Conservation (phyloP, 2,113 vertebrate species). For the Pelusios castaneus region DNA sequence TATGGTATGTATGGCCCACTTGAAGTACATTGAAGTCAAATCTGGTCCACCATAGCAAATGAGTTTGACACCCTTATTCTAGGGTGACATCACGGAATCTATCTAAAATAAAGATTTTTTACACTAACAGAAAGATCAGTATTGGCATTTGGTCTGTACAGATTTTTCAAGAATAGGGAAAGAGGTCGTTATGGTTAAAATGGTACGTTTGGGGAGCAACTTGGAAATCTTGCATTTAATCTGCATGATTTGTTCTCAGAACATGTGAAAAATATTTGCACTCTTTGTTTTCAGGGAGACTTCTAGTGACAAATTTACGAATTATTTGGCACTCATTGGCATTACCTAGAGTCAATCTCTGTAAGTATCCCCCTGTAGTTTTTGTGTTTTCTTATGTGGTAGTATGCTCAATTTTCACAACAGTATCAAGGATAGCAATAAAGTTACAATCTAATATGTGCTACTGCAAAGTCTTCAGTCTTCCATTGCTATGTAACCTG, state of each 20-base stretch:
- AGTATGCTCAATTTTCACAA: not conserved
- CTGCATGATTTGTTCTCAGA: not conserved
- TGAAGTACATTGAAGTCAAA: no score
- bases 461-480: conserved; percentile 5
- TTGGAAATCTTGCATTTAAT: not conserved
- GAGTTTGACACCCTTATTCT: no score
- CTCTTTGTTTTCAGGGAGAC: conserved; percentile 77
- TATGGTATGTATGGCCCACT: no score
- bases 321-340: conserved; percentile 97
- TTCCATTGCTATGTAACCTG: not conserved
- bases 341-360: conserved; percentile 93
- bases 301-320: conserved; percentile 95
- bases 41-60: no score
- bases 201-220: not conserved
- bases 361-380: conserved; percentile 73
- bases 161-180: not conserved
- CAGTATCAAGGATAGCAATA: not conserved
- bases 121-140: not conserved
- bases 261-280: not conserved
- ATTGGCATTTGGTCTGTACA: not conserved
- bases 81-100: not conserved
- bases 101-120: not conserved
- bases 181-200: not conserved
- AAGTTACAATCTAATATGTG: not conserved
- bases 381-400: not conserved